Evolutionary conservation across 1,140 invertebrate species (phyloP).

Genomic region (Zaprionus camerounensis): DNA sequence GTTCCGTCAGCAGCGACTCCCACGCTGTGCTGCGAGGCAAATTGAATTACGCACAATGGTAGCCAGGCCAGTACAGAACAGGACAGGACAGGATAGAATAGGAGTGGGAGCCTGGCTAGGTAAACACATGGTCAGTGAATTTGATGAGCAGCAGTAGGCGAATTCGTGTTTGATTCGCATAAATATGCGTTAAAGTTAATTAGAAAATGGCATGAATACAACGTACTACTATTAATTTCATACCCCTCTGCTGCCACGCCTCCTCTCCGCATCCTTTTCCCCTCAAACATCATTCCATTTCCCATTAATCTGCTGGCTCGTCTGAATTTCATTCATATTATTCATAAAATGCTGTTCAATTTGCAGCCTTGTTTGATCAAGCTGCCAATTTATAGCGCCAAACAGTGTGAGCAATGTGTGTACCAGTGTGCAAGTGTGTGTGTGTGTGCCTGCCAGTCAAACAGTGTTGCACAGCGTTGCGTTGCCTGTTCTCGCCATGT

Average conservation of each 20-base stretch:
- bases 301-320: neutral
- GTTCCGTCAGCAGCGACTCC: neutral
- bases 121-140: constrained; percentile 56
- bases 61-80: neutral
- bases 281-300: neutral
- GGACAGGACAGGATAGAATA: neutral
- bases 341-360: constrained; percentile 10
- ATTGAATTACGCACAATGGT: constrained; percentile 74
- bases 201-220: constrained; percentile 56
- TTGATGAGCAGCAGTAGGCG: constrained; percentile 21
- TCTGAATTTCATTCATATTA: constrained; percentile 2
- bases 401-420: constrained; percentile 5
- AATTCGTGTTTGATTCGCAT: neutral
- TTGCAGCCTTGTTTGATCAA: constrained; percentile 22
- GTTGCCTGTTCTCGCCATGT: neutral
- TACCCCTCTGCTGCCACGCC: neutral
- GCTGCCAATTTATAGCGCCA: constrained; percentile 4
- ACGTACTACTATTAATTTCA: neutral
- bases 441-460: constrained; percentile 7
- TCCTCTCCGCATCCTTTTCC: neutral
- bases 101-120: constrained; percentile 31
- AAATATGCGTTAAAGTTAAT: constrained; percentile 67
- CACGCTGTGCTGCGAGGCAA: constrained; percentile 1
- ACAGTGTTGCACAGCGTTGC: constrained; percentile 15
- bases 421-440: neutral